Base-by-base conservation (phyloP, 2,113 vertebrate genomes). In the Clarias macrocephalus region DNA sequence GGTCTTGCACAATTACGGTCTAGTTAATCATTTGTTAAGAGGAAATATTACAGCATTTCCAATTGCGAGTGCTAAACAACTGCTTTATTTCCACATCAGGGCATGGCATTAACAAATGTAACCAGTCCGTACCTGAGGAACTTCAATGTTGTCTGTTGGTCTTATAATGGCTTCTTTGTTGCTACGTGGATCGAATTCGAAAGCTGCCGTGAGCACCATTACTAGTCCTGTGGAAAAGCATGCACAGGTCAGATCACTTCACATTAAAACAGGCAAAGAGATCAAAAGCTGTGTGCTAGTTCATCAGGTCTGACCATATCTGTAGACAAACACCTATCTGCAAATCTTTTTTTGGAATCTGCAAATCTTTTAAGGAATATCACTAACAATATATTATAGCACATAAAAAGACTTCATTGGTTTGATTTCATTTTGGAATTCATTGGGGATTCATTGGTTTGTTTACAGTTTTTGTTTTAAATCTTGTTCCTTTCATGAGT, bases 121-220 rank as follows among this genome's bases (percentile, higher is more conserved):
- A 54, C 13, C 72, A 28, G n/a, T 80, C 28, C 30, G 5, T 92
- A 99, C 98, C 97, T 98, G 97, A 63, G 98, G 98, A 92, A 99
- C 98, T 92, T 98, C 96, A 63, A 97, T 93, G 93, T 99, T 99
- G 94, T 99, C 98, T 68, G 97, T 97, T 60, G 98, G 98, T 91
- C 97, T 95, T 91, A 97, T 99, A 0, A 97, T 98, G 3, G 98
- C 98, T 91, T 99, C 98, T 94, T 99, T 99, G 92, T 99, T 99
- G 95, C 96, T 99, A 86, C 98, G 98, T 87, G 98, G 98, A 92
- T 99, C 98, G 88, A 99, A 99, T 94, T 99, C 98, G 4, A 98
- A 98, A 0, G 98, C 98, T 37, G 97, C 98, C 3, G 98, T 97
- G 91, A 99, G 93, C 92, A 99, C 97, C 98, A 99, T 99, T 80